A percentile compares a stretch with the other conserved stretches of the same genome.
These are phyloP conservation scores for Cheilosia grossa DNA, from an alignment of 2,888 invertebrate genomes.

Conservation along the genomic window DNA sequence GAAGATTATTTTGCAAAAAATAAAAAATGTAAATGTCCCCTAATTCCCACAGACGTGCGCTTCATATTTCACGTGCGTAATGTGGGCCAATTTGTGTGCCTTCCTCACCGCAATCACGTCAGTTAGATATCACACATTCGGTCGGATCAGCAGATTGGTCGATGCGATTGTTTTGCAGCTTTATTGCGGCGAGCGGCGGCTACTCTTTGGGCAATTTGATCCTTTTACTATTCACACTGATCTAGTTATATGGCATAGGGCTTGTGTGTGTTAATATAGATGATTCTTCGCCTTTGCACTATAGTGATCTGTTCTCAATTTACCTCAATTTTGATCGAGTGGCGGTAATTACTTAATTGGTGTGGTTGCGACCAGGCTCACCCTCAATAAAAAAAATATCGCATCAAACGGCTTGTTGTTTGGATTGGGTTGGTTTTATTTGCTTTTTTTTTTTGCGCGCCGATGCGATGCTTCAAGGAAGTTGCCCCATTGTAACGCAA, in stretches of 20 bases:
- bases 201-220: constrained; percentile 70
- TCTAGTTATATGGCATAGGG: constrained; percentile 28
- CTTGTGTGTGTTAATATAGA: constrained; percentile 3
- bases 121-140: constrained; percentile 50
- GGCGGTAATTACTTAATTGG: constrained; percentile 74
- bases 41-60: constrained; percentile 38
- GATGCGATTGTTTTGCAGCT: constrained; percentile 47
- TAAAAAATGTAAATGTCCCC: constrained; percentile 35
- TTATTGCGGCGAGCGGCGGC: constrained; percentile 49
- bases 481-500: constrained; percentile 50
- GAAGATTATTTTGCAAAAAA: constrained; percentile 9
- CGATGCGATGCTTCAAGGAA: constrained; percentile 55
- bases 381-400: constrained; percentile 17
- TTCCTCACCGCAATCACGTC: constrained; percentile 61
- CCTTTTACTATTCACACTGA: constrained; percentile 34
- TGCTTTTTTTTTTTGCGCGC: constrained; percentile 6
- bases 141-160: constrained; percentile 42
- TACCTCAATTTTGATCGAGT: constrained; percentile 66
- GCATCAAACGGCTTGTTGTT: constrained; percentile 27
- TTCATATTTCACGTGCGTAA: constrained; percentile 62
- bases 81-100: constrained; percentile 57
- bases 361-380: constrained; percentile 53
- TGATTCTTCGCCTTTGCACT: constrained; percentile 19
- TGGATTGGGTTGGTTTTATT: constrained; percentile 28
- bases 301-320: constrained; percentile 63